These are phyloP conservation scores for Anagyrus pseudococci DNA, from an alignment of 2,888 invertebrate genomes.

Conservation along the genomic window DNA sequence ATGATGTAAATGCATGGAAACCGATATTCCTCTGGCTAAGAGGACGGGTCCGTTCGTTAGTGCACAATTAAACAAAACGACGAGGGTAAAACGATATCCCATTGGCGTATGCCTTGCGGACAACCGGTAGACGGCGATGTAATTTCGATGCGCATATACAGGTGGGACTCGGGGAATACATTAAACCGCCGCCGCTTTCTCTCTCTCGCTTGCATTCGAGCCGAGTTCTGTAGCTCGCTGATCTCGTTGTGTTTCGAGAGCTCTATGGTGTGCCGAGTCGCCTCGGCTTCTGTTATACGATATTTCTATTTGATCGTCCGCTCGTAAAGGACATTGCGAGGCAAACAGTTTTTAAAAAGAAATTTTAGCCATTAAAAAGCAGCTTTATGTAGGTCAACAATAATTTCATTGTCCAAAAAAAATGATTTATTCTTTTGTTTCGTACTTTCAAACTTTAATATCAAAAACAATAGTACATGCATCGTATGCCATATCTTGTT, in stretches of 20 bases:
- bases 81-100: conserved; percentile 15
- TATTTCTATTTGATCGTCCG: too few species aligned
- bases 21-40: conserved; percentile 18
- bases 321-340: too few species aligned
- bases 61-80: conserved; percentile 17
- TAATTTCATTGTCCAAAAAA: too few species aligned
- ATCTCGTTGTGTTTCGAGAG: conserved; percentile 16
- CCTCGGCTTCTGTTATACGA: too few species aligned
- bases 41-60: conserved; percentile 1
- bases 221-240: neutral
- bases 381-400: too few species aligned
- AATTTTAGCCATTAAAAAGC: too few species aligned
- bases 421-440: too few species aligned
- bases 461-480: too few species aligned
- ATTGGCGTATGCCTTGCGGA: neutral
- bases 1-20: conserved; percentile 22
- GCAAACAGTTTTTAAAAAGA: too few species aligned
- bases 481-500: too few species aligned
- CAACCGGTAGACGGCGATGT: neutral
- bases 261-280: too few species aligned
- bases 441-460: too few species aligned
- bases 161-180: conserved; percentile 23
- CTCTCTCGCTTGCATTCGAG: neutral
- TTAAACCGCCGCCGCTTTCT: conserved; percentile 20
- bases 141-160: conserved; percentile 22